Conservation (phyloP, 2,888 invertebrate genomes). For the Spilarctia lutea region DNA sequence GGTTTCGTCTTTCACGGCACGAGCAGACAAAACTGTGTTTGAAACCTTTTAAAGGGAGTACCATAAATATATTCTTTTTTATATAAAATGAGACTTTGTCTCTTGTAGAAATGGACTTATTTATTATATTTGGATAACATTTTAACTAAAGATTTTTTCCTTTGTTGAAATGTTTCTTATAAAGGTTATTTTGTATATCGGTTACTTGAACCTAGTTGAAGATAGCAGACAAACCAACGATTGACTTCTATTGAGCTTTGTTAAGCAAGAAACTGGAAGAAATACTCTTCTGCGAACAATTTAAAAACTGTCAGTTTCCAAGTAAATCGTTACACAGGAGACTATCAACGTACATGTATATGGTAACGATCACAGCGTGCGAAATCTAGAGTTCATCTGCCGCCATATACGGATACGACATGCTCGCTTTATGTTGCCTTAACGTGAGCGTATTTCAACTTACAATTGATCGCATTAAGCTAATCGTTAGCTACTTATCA, state of each 20-base stretch:
- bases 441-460: constrained; percentile 34
- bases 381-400: constrained; percentile 59
- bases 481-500: constrained; percentile 14
- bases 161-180: too few species aligned
- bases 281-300: neutral
- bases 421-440: constrained; percentile 19
- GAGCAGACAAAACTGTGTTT: neutral
- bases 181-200: too few species aligned
- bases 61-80: neutral
- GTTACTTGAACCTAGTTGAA: too few species aligned
- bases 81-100: neutral
- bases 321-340: constrained; percentile 33
- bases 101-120: neutral
- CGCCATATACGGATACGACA: constrained; percentile 52
- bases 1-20: constrained; percentile 1
- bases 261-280: neutral
- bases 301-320: constrained; percentile 8
- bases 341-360: constrained; percentile 52
- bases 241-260: neutral
- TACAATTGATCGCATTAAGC: constrained; percentile 6
- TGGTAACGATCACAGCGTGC: constrained; percentile 58
- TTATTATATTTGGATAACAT: neutral
- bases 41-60: neutral
- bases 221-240: too few species aligned
- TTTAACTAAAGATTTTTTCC: neutral